Evolutionary conservation across 2,888 invertebrate species (phyloP), one percentile per base, ranked within the genome.

Genomic region (Margaritifera margaritifera): DNA sequence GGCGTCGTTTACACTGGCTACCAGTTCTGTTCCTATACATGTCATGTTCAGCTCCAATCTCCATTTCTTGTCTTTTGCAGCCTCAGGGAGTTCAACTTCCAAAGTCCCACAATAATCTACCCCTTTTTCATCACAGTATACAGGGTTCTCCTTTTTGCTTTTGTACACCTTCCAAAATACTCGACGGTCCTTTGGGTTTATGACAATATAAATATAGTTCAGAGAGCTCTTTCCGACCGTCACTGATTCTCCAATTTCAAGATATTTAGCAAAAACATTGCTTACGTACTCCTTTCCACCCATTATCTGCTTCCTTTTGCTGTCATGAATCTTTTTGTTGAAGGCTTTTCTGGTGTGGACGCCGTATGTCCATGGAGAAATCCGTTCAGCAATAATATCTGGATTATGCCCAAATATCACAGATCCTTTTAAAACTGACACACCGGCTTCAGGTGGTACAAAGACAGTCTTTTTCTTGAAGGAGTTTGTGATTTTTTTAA

Each of bases 351-450:
- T 58, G 58, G 75, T 77, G 53, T 72, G 68, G 11, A 79, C 71
- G 19, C 79, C 79, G 54, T 79, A 79, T n/a, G 79, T 69, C 42
- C 62, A 75, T 31, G 74, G 77, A 42, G 72, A 68, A 24, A 79
- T 64, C 61, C 77, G 62, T 11, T 73, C 66, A 4, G 75, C 64
- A 50, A 79, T 79, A 2, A 71, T 64, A 20, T 68, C 58, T 15
- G 73, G 66, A 60, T 77, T 64, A n/a, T 70, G 73, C 22, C 79
- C 77, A 60, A 69, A 79, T 66, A 77, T 72, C 2, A 77, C 74
- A 3, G 77, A 75, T 1, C 79, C 77, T 69, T 74, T 77, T 54
- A 79, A 64, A 57, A 75, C 73, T 50, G 77, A 73, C 27, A 56
- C 62, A 25, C 73, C 64, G 25, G 69, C 72, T 50, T 71, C 69